Evolutionary conservation across 2,888 invertebrate species (phyloP).

Genomic region (Cordilura impudica): DNA sequence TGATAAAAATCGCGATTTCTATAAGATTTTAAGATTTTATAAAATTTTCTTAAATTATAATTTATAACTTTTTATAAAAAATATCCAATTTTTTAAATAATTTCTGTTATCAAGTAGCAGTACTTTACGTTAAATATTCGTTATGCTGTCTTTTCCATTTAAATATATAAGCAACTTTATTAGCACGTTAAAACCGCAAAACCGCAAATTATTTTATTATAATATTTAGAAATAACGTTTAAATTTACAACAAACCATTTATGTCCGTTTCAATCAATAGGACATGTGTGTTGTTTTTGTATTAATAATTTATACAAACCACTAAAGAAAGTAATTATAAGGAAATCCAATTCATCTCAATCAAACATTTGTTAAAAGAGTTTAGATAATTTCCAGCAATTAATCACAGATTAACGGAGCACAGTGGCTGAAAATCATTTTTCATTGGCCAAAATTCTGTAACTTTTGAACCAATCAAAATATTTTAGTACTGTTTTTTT

Average conservation of each 20-base stretch:
- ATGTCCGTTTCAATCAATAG: neutral
- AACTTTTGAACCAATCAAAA: too few species aligned
- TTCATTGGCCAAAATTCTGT: too few species aligned
- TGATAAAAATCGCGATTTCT: too few species aligned
- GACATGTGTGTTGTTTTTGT: too few species aligned
- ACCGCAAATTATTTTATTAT: neutral
- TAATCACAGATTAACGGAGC: slow-evolving; percentile 27
- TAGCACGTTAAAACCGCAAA: neutral
- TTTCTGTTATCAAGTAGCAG: neutral
- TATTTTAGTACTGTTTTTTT: too few species aligned
- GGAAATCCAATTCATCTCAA: neutral
- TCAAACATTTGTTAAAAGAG: neutral
- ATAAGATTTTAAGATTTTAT: too few species aligned
- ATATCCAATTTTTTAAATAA: neutral
- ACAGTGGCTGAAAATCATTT: too few species aligned
- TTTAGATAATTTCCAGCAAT: slow-evolving; percentile 34
- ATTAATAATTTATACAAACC: neutral
- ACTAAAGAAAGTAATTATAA: neutral
- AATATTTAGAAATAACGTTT: neutral
- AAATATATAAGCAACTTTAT: neutral
- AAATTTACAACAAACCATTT: neutral
- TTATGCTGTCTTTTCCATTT: neutral
- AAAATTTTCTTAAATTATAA: too few species aligned
- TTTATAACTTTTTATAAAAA: too few species aligned
- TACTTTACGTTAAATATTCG: neutral